Percentiles rank a stretch among this genome's conserved stretches.
phyloP scores from a whole-genome alignment of 2,113 vertebrate genomes.

The Athene cunicularia region DNA sequence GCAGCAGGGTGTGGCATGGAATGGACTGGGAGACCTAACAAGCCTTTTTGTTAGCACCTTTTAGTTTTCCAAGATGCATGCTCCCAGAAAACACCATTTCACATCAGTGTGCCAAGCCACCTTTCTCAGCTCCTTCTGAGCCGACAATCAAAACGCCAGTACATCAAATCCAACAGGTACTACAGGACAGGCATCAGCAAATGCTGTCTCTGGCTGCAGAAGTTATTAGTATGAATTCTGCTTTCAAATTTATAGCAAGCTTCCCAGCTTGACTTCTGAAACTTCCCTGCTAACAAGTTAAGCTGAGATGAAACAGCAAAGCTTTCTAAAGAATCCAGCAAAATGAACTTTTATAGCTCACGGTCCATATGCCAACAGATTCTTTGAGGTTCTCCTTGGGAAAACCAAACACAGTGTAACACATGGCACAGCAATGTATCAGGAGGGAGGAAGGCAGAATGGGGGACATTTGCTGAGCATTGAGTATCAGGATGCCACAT shows the following conservation, averaged over 20 bases:
- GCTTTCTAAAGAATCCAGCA: not conserved
- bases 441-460: not conserved
- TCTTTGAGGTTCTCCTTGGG: not conserved
- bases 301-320: not conserved
- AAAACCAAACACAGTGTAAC: not conserved
- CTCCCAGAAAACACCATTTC: not conserved
- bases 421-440: not conserved
- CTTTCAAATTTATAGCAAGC: not conserved
- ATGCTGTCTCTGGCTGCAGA: not conserved
- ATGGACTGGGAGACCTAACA: not conserved
- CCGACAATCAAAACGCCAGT: not conserved
- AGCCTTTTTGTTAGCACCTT: accelerated
- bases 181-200: not conserved
- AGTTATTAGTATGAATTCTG: not conserved
- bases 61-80: not conserved
- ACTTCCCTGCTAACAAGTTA: not conserved
- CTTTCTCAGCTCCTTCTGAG: not conserved
- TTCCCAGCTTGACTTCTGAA: not conserved
- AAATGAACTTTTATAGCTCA: not conserved
- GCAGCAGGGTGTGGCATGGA: not conserved
- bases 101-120: not conserved
- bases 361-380: not conserved
- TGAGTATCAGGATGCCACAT: not conserved
- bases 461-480: not conserved
- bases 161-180: not conserved